A percentile compares a stretch with the other conserved stretches of the same genome.
These are phyloP conservation scores for Gastracanthus pulcherrimus DNA, from an alignment of 2,888 invertebrate genomes.

Conservation along the genomic window DNA sequence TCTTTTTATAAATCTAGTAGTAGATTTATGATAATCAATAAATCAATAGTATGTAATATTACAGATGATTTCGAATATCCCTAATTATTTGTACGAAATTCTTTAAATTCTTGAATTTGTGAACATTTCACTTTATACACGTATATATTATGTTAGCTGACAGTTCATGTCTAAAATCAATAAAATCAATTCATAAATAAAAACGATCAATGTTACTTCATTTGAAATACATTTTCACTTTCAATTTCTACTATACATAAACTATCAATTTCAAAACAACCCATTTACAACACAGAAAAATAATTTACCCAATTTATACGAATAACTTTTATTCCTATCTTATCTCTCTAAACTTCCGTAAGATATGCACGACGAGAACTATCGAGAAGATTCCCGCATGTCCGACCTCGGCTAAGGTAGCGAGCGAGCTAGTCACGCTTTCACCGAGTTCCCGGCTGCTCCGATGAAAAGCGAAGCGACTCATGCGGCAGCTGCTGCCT, in stretches of 20 bases:
- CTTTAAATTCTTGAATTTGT: too few species aligned
- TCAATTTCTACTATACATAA: background rate
- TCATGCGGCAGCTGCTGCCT: constrained; percentile 13
- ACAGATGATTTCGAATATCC: too few species aligned
- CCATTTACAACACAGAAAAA: background rate
- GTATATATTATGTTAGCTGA: too few species aligned
- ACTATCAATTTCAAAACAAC: background rate
- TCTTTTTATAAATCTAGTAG: too few species aligned
- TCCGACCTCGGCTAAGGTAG: constrained; percentile 43
- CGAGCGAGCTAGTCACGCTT: constrained; percentile 23
- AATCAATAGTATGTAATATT: too few species aligned
- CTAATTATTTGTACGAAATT: too few species aligned
- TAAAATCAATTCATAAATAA: too few species aligned
- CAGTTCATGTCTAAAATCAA: too few species aligned
- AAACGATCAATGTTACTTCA: too few species aligned
- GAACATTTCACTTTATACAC: too few species aligned
- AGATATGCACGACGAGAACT: background rate
- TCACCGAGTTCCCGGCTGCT: constrained; percentile 2
- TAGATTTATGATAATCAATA: background rate
- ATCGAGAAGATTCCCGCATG: constrained; percentile 38
- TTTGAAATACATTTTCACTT: too few species aligned
- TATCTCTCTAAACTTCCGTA: background rate
- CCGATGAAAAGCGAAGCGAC: background rate
- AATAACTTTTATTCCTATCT: background rate
- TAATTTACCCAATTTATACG: background rate